Conservation (phyloP, 1,140 invertebrate species). For the Yoshiicerus persimilis region DNA sequence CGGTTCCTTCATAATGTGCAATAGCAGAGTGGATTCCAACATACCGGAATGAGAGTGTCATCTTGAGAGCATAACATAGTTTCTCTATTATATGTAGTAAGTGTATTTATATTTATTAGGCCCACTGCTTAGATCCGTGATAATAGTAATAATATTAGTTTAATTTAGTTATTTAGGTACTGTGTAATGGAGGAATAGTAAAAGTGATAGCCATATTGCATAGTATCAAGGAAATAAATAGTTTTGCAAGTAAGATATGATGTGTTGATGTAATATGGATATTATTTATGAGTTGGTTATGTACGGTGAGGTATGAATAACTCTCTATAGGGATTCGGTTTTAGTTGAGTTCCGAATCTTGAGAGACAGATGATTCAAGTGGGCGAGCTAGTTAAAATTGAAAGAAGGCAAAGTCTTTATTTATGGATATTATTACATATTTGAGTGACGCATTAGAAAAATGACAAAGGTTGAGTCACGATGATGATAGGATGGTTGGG, state of each 20-base stretch:
- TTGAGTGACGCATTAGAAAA: conserved; percentile 22
- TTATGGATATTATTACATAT: conserved; percentile 23
- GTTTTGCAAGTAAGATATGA: too few species aligned
- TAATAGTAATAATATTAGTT: not conserved
- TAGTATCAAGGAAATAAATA: too few species aligned
- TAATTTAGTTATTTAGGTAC: not conserved
- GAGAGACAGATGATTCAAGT: not conserved
- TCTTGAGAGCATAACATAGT: not conserved
- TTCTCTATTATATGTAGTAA: not conserved
- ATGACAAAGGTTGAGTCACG: conserved; percentile 16
- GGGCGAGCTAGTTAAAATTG: conserved; percentile 2
- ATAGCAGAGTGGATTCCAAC: not conserved
- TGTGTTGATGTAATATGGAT: not conserved
- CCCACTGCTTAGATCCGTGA: too few species aligned
- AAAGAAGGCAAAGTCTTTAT: conserved; percentile 10
- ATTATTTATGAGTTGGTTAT: not conserved
- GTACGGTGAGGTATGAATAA: not conserved
- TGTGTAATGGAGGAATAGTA: too few species aligned
- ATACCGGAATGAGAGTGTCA: not conserved
- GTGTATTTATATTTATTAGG: not conserved
- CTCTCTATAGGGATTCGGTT: not conserved
- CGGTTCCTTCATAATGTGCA: not conserved
- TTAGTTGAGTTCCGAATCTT: not conserved
- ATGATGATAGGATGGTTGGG: not conserved
- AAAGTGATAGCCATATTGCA: too few species aligned